Percentiles rank a stretch among this genome's conserved stretches.
Conservation (phyloP, 2,797 vertebrate species). For the Prionace glauca region DNA sequence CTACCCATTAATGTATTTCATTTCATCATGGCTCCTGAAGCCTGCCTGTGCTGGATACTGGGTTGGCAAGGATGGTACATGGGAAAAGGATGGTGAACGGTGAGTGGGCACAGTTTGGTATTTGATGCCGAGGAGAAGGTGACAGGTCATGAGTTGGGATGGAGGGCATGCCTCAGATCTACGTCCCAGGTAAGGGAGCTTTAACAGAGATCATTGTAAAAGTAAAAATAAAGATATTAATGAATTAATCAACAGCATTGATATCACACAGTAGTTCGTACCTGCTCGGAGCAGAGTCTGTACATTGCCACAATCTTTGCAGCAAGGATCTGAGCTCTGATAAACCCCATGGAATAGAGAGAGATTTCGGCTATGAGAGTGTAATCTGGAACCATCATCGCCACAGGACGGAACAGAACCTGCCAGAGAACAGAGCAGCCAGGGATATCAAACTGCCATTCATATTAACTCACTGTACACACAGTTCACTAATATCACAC, state of each 20-base stretch:
- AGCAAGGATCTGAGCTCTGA: constrained; percentile 35
- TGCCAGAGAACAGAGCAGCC: not conserved
- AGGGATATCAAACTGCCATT: not conserved
- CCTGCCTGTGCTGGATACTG: too few relatives aligned
- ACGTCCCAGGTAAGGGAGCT: not conserved
- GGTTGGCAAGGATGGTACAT: too few relatives aligned
- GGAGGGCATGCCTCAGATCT: not conserved
- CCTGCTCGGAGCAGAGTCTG: constrained; percentile 37
- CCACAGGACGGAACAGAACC: constrained; percentile 43
- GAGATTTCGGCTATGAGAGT: constrained; percentile 43
- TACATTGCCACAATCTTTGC: constrained; percentile 40
- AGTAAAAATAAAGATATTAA: not conserved
- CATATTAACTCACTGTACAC: too few relatives aligned
- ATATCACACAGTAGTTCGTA: not conserved
- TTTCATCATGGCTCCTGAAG: too few relatives aligned
- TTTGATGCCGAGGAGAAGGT: too few relatives aligned
- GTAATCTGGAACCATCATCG: constrained; percentile 42
- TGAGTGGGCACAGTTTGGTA: too few relatives aligned
- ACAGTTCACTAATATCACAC: too few relatives aligned
- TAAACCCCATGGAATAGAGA: constrained; percentile 41
- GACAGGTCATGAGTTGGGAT: too few relatives aligned
- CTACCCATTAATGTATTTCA: too few relatives aligned
- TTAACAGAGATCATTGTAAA: not conserved
- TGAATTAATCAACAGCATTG: not conserved
- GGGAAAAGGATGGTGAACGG: too few relatives aligned